These are phyloP conservation scores for Coregonus clupeaformis DNA, from an alignment of 2,113 vertebrate genomes.

Conservation along the genomic window DNA sequence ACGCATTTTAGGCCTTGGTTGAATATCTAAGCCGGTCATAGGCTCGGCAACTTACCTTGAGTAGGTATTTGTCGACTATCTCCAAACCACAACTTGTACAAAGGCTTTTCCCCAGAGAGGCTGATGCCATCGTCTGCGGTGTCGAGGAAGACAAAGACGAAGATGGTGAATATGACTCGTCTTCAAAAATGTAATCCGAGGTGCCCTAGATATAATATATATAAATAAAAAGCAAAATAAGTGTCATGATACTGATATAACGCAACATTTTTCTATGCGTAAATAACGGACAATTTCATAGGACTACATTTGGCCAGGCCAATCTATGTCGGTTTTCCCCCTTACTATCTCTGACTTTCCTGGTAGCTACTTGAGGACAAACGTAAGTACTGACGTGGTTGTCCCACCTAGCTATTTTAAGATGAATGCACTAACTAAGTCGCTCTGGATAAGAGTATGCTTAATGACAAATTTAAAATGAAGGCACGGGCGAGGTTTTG, in stretches of 20 bases:
- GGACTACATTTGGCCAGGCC: no score
- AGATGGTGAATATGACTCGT: slow-evolving; percentile 62
- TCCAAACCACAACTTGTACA: slow-evolving; percentile 90
- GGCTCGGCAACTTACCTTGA: slow-evolving; percentile 80
- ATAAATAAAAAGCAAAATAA: not conserved
- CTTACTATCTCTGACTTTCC: no score
- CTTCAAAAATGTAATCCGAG: slow-evolving; percentile 66
- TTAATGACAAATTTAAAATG: no score
- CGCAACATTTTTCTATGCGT: not conserved
- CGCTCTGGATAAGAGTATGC: no score
- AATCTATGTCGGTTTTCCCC: no score
- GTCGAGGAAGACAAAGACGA: slow-evolving; percentile 65
- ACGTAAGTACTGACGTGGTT: no score
- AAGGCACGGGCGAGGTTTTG: no score
- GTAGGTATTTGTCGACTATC: slow-evolving; percentile 93
- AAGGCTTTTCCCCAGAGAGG: slow-evolving; percentile 75
- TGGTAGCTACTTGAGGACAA: no score
- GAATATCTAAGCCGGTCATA: not conserved
- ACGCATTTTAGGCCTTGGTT: no score
- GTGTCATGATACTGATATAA: not conserved
- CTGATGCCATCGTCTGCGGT: slow-evolving; percentile 76
- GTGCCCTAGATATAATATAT: slow-evolving; percentile 54
- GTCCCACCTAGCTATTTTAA: no score
- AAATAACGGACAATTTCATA: no score
- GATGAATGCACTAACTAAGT: no score